Evolutionary conservation across 2,888 invertebrate species (phyloP).

Genomic region (Nomada lathburiana): DNA sequence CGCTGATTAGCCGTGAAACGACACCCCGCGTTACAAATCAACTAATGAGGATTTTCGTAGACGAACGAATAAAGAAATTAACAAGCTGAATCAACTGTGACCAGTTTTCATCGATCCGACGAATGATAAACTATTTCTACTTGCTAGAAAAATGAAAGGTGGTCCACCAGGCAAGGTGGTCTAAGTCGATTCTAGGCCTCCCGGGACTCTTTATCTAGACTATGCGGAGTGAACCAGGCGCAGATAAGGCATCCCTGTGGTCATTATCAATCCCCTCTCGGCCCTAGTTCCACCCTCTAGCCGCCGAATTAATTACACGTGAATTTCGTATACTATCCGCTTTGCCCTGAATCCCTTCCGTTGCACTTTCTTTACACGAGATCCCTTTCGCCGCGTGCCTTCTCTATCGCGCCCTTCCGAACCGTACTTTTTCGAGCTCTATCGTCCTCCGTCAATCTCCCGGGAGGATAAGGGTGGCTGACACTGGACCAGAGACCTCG

Average conservation of each 20-base stretch:
- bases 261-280: conserved; percentile 67
- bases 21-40: too few relatives aligned
- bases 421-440: conserved; percentile 8
- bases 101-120: conserved; percentile 58
- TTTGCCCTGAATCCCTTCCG: conserved; percentile 14
- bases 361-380: not conserved
- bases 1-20: too few relatives aligned
- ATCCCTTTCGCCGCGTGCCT: not conserved
- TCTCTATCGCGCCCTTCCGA: not conserved
- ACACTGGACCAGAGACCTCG: not conserved
- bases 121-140: conserved; percentile 71
- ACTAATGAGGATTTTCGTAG: too few relatives aligned
- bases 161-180: conserved; percentile 69
- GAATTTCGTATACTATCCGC: conserved; percentile 58
- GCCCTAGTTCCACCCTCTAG: conserved; percentile 23
- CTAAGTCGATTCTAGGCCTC: conserved; percentile 40
- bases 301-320: conserved; percentile 64
- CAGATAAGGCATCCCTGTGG: conserved; percentile 67
- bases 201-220: conserved; percentile 64
- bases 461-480: not conserved
- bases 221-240: conserved; percentile 52
- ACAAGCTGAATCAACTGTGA: conserved; percentile 18
- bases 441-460: conserved; percentile 20
- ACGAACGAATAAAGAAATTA: too few relatives aligned
- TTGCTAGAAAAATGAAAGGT: conserved; percentile 77